A percentile compares a stretch with the other conserved stretches of the same genome.
Conservation (phyloP, 2,797 vertebrate species). For the Cetoscarus ocellatus region DNA sequence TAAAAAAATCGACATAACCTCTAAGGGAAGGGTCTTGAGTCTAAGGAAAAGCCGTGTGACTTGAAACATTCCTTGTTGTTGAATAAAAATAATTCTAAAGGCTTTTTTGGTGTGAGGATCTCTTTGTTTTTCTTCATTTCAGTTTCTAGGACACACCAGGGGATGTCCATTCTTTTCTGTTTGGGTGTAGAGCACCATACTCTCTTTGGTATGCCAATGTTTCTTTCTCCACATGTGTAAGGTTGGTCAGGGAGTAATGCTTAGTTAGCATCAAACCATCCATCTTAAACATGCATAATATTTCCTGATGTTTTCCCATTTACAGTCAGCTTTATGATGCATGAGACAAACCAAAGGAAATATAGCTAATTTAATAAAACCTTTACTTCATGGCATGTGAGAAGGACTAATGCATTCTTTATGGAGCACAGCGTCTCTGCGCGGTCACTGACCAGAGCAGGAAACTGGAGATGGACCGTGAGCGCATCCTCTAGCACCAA, state of each 20-base stretch:
- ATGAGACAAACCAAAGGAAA: slow-evolving; percentile 58
- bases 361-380: slow-evolving; percentile 64
- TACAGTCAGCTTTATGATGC: slow-evolving; percentile 52
- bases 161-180: no score
- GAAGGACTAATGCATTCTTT: slow-evolving; percentile 58
- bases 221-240: not conserved
- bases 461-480: slow-evolving; percentile 70
- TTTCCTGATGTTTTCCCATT: slow-evolving; percentile 52
- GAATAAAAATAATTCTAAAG: no score
- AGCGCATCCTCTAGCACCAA: slow-evolving; percentile 27
- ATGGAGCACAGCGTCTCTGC: slow-evolving; percentile 60
- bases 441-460: slow-evolving; percentile 56
- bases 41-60: no score
- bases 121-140: no score
- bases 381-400: slow-evolving; percentile 33
- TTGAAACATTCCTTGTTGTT: no score
- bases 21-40: no score
- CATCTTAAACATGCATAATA: slow-evolving; percentile 19
- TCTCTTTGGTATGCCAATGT: not conserved
- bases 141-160: no score
- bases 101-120: no score
- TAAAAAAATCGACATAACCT: no score
- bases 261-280: slow-evolving; percentile 32
- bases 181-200: no score
- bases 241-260: not conserved